A percentile compares a stretch with the other conserved stretches of the same genome.
These are phyloP conservation scores for Drosophila sordidula DNA, from an alignment of 2,888 invertebrate species.

Conservation along the genomic window DNA sequence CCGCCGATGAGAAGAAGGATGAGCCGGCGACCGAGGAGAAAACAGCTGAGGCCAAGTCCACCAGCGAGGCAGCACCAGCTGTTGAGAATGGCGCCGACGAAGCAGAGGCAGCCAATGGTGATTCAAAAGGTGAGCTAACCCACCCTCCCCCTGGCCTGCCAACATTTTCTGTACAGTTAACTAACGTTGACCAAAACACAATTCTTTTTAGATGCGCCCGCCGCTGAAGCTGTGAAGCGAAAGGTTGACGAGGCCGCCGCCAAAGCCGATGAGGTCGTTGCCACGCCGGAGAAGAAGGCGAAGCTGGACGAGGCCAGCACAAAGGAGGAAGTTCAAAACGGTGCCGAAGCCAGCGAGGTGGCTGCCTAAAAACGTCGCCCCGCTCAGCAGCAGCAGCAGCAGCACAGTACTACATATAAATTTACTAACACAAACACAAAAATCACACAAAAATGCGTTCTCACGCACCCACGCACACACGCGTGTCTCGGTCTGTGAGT, in stretches of 20 bases:
- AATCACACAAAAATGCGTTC: constrained; percentile 47
- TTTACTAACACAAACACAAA: constrained; percentile 62
- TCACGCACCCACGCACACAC: constrained; percentile 22
- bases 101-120: constrained; percentile 80
- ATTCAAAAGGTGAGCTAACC: constrained; percentile 80
- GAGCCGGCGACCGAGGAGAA: constrained; percentile 61
- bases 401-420: constrained; percentile 69
- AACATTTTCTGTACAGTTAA: constrained; percentile 17
- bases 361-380: constrained; percentile 82
- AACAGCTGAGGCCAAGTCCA: constrained; percentile 70
- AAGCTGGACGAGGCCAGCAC: constrained; percentile 84
- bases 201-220: constrained; percentile 77
- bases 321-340: constrained; percentile 85
- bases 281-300: constrained; percentile 85
- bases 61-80: constrained; percentile 68
- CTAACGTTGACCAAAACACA: not conserved
- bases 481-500: constrained; percentile 4
- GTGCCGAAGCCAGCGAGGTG: constrained; percentile 85
- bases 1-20: constrained; percentile 55
- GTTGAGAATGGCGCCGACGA: constrained; percentile 81
- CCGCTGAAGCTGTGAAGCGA: constrained; percentile 85
- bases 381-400: constrained; percentile 38
- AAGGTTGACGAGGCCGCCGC: constrained; percentile 82
- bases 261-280: constrained; percentile 83
- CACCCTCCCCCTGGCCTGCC: not conserved